Evolutionary conservation across 2,888 invertebrate genomes (phyloP).

Genomic region (Gastracanthus pulcherrimus): DNA sequence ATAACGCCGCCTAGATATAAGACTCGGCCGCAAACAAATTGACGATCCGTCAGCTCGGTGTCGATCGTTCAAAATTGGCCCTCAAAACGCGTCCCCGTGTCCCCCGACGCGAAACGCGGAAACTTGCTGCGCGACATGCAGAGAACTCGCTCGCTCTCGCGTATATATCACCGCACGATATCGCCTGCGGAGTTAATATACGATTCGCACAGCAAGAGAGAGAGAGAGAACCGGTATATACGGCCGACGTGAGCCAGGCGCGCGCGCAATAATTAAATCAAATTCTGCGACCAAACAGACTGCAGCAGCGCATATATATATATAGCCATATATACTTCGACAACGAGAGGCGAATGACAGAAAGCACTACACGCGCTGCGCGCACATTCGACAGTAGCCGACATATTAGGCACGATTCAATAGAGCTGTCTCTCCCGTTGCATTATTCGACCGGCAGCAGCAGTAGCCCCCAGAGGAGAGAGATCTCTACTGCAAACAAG

Average conservation of each 20-base stretch:
- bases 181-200: conserved; percentile 57
- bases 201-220: background rate
- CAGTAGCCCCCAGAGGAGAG: too few relatives aligned
- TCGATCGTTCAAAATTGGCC: conserved; percentile 2
- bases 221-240: too few relatives aligned
- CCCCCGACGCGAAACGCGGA: too few relatives aligned
- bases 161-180: background rate
- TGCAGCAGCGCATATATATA: background rate
- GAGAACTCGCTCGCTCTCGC: too few relatives aligned
- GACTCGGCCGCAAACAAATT: background rate
- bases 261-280: conserved; percentile 71
- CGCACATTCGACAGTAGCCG: conserved; percentile 59
- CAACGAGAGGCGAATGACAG: background rate
- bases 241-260: too few relatives aligned
- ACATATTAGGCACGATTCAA: conserved; percentile 76
- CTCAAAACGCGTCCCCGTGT: background rate
- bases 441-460: conserved; percentile 72
- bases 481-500: conserved; percentile 76
- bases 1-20: background rate
- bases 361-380: too few relatives aligned
- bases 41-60: background rate
- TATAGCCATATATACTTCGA: background rate
- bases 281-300: conserved; percentile 64
- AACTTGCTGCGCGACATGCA: too few relatives aligned
- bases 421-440: conserved; percentile 72